Conservation (phyloP, 1,140 invertebrate species). For the Cherax destructor region DNA sequence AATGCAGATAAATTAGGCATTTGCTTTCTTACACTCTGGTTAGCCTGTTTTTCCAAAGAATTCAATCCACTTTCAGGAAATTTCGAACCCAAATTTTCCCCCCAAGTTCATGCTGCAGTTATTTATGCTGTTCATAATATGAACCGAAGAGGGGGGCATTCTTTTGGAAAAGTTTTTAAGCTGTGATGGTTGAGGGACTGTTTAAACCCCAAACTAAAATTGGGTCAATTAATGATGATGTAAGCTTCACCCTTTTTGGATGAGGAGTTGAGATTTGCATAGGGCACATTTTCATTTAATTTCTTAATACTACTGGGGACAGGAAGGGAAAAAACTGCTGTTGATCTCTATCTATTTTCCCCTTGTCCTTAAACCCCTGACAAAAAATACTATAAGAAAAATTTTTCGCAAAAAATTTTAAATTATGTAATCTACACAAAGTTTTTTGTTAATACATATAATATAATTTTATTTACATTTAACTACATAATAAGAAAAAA, state of each 20-base stretch:
- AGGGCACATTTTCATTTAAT: conserved; percentile 76
- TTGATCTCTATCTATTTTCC: conserved; percentile 79
- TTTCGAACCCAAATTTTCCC: neutral
- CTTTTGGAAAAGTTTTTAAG: neutral
- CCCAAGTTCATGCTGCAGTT: neutral
- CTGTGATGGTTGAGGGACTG: neutral
- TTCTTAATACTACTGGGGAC: conserved; percentile 73
- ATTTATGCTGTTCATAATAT: neutral
- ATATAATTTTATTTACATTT: no score
- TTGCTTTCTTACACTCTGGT: conserved; percentile 12
- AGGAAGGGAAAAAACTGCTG: conserved; percentile 77
- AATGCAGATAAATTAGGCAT: conserved; percentile 73
- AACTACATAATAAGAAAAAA: neutral
- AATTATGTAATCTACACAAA: no score
- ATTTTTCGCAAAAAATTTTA: no score
- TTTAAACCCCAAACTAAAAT: conserved; percentile 9
- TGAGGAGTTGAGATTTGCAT: conserved; percentile 40
- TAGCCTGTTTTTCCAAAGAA: neutral
- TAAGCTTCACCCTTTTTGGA: conserved; percentile 14
- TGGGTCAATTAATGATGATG: conserved; percentile 29
- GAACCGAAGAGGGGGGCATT: neutral
- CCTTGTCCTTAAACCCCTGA: conserved; percentile 83
- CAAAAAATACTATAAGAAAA: conserved; percentile 71
- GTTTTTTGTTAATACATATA: no score
- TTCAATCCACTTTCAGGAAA: conserved; percentile 45